Evolutionary conservation across 2,888 invertebrate species (phyloP), one percentile per base, ranked within the genome.

Genomic region (Nomada ferruginata): DNA sequence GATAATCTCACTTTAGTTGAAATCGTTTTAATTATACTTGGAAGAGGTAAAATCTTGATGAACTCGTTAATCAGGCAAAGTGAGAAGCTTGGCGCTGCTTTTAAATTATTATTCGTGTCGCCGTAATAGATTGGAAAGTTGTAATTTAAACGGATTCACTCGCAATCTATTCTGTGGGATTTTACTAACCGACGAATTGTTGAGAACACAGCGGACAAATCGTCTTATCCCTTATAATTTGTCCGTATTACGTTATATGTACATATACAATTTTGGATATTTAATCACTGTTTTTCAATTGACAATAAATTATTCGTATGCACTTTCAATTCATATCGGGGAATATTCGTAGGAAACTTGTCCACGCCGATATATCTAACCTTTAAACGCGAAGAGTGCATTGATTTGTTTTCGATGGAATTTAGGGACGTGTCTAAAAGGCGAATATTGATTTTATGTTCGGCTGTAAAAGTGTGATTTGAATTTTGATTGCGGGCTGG

Each of bases 361-460:
- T 26, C 20, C 47, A 61, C n/a, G 44, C 44, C 44, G 10, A 50
- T 69, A 69, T 75, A 59, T 52, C 50, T 69, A 78, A 55, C 75
- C 76, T 80, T 82, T 82, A 82, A 82, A 76, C 65, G 63, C 59
- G 77, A 77, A 71, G 76, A 78, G 76, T 36, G 69, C 82, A 77
- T 81, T 88, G 90, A 90, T 92, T 91, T 86, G 88, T 90, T 91
- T 91, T 89, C 87, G 89, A 87, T 86, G 86, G 88, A 91, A 91
- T 92, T 90, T 88, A 85, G 85, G 85, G 89, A 80, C 79, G 83
- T 79, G 86, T 87, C 88, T 82, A 89, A 90, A 90, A 91, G 89
- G 90, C 89, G 88, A 89, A 91, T 93, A 94, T 94, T 93, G 94
- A 93, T 93, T 94, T 94, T 94, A 92, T 91, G 93, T 91, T 92